A percentile compares a stretch with the other conserved stretches of the same genome.
phyloP scores from a whole-genome alignment of 2,113 vertebrate genomes.

The Eulacestoma nigropectus region DNA sequence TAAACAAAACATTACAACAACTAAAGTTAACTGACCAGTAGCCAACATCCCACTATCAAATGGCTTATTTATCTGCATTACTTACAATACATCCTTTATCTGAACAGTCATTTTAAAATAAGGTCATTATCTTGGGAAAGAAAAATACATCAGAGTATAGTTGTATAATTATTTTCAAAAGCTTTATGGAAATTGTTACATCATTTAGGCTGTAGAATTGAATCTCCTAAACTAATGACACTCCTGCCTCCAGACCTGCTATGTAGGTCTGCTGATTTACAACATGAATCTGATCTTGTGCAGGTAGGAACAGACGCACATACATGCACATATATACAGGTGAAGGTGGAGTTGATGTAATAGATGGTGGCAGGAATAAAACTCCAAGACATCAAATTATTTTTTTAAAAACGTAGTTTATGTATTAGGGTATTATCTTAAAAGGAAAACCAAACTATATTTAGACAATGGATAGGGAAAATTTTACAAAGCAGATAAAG shows the following conservation, averaged over 20 bases:
- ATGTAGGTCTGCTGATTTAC: not conserved
- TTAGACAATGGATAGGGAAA: not conserved
- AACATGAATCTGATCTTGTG: not conserved
- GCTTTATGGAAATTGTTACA: not conserved
- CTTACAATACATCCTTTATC: not conserved
- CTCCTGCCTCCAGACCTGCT: not conserved
- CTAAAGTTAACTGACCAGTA: not conserved
- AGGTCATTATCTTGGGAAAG: not conserved
- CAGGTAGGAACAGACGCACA: not conserved
- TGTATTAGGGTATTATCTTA: not conserved
- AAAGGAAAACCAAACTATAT: not conserved
- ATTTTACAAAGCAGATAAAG: not conserved
- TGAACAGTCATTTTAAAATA: not conserved
- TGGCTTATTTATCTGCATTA: not conserved
- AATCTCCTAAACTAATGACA: not conserved
- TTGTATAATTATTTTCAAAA: not conserved
- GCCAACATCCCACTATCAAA: not conserved
- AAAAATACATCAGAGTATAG: not conserved
- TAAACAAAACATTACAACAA: not conserved
- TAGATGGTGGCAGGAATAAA: not conserved
- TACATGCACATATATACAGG: not conserved
- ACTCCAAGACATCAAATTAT: not conserved
- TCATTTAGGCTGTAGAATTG: not conserved
- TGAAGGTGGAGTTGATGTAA: not conserved
- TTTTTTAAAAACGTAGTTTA: not conserved